These are phyloP conservation scores for Criorhina ranunculi DNA, from an alignment of 2,888 invertebrate genomes.

Conservation along the genomic window DNA sequence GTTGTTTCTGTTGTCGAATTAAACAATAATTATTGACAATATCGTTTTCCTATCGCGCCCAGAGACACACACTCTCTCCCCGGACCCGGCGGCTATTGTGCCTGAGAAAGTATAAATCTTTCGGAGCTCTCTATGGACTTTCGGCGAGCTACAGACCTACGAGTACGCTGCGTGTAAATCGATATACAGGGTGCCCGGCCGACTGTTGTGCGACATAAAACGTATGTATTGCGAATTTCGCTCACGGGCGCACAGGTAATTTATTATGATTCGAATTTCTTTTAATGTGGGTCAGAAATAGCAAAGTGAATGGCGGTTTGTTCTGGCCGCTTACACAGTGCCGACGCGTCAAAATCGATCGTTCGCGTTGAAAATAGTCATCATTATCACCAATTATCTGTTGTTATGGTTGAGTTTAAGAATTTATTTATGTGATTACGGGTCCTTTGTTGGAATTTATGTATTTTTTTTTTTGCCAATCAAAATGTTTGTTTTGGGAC, in stretches of 20 bases:
- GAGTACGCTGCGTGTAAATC: constrained; percentile 54
- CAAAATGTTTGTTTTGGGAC: background rate
- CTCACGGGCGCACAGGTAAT: constrained; percentile 38
- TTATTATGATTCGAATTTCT: constrained; percentile 61
- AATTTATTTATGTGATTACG: constrained; percentile 16
- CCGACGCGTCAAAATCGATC: constrained; percentile 4
- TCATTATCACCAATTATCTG: constrained; percentile 48
- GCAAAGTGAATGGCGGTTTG: constrained; percentile 49
- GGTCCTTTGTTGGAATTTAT: constrained; percentile 3
- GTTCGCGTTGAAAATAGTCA: constrained; percentile 5
- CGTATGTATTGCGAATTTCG: constrained; percentile 54
- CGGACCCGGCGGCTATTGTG: constrained; percentile 6
- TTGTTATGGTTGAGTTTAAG: constrained; percentile 19
- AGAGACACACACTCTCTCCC: background rate
- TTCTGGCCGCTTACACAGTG: constrained; percentile 10
- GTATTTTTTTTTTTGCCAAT: constrained; percentile 27
- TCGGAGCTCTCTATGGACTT: background rate
- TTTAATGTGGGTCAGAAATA: constrained; percentile 58
- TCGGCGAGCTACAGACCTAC: constrained; percentile 6
- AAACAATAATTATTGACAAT: constrained; percentile 60
- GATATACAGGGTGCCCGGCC: constrained; percentile 3
- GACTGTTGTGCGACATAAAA: constrained; percentile 42
- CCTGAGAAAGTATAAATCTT: constrained; percentile 36
- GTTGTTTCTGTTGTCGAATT: constrained; percentile 70
- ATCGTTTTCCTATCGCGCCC: constrained; percentile 20